Percentiles rank a stretch among this genome's conserved stretches.
These are phyloP conservation scores for Conger conger DNA, from an alignment of 2,113 vertebrate genomes.

Conservation along the genomic window DNA sequence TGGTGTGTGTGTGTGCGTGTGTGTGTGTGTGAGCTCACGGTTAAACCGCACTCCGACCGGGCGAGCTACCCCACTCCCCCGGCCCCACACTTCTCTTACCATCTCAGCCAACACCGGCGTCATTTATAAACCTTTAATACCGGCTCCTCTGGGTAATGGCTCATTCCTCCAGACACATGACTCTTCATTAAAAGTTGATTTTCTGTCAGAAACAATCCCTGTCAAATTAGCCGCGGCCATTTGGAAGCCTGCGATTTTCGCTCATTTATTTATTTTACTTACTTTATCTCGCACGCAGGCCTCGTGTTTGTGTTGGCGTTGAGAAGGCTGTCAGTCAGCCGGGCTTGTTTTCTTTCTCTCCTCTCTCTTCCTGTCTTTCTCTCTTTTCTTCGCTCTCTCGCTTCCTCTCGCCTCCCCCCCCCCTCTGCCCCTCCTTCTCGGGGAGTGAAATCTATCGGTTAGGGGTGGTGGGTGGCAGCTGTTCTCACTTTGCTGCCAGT, in stretches of 20 bases:
- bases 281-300: conserved; percentile 42
- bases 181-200: conserved; percentile 92
- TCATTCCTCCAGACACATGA: conserved; percentile 71
- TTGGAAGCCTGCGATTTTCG: conserved; percentile 61
- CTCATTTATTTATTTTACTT: conserved; percentile 45
- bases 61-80: conserved; percentile 39
- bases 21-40: conserved; percentile 29
- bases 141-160: conserved; percentile 64
- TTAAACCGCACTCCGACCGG: not conserved
- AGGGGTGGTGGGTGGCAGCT: conserved; percentile 44
- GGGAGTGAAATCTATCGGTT: conserved; percentile 47
- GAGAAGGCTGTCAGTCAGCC: not conserved
- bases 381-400: not conserved
- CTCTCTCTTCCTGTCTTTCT: conserved; percentile 6
- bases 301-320: conserved; percentile 35
- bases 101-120: conserved; percentile 60
- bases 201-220: conserved; percentile 84
- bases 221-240: conserved; percentile 77
- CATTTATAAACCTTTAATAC: conserved; percentile 71
- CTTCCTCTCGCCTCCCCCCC: not conserved
- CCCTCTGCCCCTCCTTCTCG: not conserved
- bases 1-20: no score
- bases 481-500: conserved; percentile 40
- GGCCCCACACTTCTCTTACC: conserved; percentile 51
- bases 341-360: not conserved